These are phyloP conservation scores for Lepetodrilus schrolli DNA, from an alignment of 2,888 invertebrate genomes.

Conservation along the genomic window DNA sequence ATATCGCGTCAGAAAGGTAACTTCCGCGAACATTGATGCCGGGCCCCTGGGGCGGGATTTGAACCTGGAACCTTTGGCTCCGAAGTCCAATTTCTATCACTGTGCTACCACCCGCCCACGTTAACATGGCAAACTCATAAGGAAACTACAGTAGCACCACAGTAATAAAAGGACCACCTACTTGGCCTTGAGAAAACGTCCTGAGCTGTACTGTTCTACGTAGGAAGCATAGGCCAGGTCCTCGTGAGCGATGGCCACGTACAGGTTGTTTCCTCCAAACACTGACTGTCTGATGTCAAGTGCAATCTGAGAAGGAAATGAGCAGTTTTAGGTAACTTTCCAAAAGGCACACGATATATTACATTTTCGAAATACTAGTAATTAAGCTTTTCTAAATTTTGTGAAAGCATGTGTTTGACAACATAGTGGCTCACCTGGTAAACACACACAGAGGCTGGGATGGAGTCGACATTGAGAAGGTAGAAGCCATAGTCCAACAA, in stretches of 20 bases:
- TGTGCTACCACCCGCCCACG: too few species aligned
- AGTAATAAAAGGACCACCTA: slow-evolving; percentile 68
- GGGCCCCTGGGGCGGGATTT: too few species aligned
- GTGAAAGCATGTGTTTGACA: too few species aligned
- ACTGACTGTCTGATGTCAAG: slow-evolving; percentile 84
- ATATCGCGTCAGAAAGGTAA: too few species aligned
- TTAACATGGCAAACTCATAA: too few species aligned
- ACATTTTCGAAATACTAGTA: too few species aligned
- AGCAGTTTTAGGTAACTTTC: background rate
- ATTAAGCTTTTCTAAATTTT: too few species aligned
- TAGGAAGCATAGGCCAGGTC: slow-evolving; percentile 95
- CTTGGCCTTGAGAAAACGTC: slow-evolving; percentile 87
- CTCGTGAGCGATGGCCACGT: slow-evolving; percentile 91
- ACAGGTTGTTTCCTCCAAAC: slow-evolving; percentile 89
- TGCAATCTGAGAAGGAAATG: slow-evolving; percentile 75
- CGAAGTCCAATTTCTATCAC: too few species aligned
- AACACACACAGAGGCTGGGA: slow-evolving; percentile 87
- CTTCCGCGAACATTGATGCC: too few species aligned
- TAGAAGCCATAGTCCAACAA: slow-evolving; percentile 93
- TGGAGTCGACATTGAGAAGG: slow-evolving; percentile 89
- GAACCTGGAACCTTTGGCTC: too few species aligned
- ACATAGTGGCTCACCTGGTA: slow-evolving; percentile 86
- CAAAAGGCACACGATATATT: too few species aligned
- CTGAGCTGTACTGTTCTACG: slow-evolving; percentile 92
- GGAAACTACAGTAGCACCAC: background rate